Evolutionary conservation across 2,888 invertebrate species (phyloP).

Genomic region (Drosophila kambysellisi): DNA sequence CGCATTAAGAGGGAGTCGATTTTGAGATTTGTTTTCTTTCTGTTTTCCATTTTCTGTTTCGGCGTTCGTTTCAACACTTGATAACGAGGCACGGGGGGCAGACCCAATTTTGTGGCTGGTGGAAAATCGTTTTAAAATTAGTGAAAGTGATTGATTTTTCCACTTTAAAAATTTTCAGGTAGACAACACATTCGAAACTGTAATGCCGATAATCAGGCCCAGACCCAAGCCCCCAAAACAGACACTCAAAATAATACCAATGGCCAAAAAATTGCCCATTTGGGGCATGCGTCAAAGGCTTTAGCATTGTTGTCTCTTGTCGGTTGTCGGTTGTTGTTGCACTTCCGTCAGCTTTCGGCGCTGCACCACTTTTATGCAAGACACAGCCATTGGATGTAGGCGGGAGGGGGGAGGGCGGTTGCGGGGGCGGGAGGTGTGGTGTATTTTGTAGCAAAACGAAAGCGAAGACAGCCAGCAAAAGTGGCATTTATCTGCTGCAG

Average conservation of each 20-base stretch:
- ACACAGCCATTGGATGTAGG: conserved; percentile 27
- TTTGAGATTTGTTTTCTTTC: not conserved
- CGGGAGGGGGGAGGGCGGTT: not conserved
- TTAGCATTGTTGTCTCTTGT: conserved; percentile 28
- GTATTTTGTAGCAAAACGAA: conserved; percentile 34
- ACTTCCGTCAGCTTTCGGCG: conserved; percentile 60
- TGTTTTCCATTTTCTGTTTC: conserved; percentile 14
- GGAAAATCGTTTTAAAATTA: conserved; percentile 76
- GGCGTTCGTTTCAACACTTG: conserved; percentile 71
- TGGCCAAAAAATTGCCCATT: conserved; percentile 67
- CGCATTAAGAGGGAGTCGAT: conserved; percentile 45
- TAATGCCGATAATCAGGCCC: conserved; percentile 79
- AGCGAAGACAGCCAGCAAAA: conserved; percentile 55
- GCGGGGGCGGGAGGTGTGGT: conserved; percentile 36
- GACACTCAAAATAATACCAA: conserved; percentile 47
- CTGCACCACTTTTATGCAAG: conserved; percentile 35
- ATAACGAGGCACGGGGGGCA: conserved; percentile 56
- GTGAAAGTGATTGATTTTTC: conserved; percentile 79
- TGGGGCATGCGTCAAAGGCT: conserved; percentile 71
- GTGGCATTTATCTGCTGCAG: conserved; percentile 36
- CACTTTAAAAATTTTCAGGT: conserved; percentile 71
- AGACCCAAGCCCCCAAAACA: conserved; percentile 30
- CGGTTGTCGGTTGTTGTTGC: conserved; percentile 30
- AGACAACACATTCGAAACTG: conserved; percentile 55
- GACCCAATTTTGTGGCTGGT: conserved; percentile 54